Evolutionary conservation across 2,797 vertebrate genomes (phyloP), one percentile per base, ranked within the genome.

Genomic region (Karalla daura): DNA sequence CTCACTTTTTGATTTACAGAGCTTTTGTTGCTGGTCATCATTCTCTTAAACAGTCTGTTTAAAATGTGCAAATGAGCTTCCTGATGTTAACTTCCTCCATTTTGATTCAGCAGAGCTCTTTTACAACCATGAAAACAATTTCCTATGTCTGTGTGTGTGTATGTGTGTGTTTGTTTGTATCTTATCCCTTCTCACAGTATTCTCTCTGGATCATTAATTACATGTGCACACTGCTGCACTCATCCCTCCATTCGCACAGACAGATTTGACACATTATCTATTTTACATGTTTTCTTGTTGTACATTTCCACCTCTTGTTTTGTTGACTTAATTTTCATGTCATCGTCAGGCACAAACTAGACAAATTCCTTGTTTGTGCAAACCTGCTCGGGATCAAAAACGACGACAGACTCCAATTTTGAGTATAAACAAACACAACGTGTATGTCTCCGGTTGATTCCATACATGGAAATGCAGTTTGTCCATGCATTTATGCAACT

Each of bases 11-110:
- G 85, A 88, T 85, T 89, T 86, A 85, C 71, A 43, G 58, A 66
- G 64, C 70, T 79, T 81, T 81, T 78, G 60, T 74, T 85, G 84
- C 47, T 58, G 40, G 56, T 65, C 74, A 76, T 86, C 78, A 74
- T 68, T 84, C 62, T 70, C 49, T 80, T 81, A 80, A 87, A 88
- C 49, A 79, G 81, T 78, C 69, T 84, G 77, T 77, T 77, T 15
- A 59, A 77, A 85, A 87, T 71, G 75, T 78, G 86, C 67, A 87
- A 87, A 86, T 81, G 4, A 71, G 70, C 73, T 76, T 80, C 44
- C 65, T 74, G 66, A 63, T 77, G 50, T 86, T 62, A 67, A 75
- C 72, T 80, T 78, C 28, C 45, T 63, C 76, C 52, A 60, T 64
- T 74, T 73, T 52, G 55, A 30, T 20, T 50, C 1, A 2, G 30